Base-by-base conservation (phyloP, 2,888 invertebrate genomes). In the Habrosyne pyritoides region DNA sequence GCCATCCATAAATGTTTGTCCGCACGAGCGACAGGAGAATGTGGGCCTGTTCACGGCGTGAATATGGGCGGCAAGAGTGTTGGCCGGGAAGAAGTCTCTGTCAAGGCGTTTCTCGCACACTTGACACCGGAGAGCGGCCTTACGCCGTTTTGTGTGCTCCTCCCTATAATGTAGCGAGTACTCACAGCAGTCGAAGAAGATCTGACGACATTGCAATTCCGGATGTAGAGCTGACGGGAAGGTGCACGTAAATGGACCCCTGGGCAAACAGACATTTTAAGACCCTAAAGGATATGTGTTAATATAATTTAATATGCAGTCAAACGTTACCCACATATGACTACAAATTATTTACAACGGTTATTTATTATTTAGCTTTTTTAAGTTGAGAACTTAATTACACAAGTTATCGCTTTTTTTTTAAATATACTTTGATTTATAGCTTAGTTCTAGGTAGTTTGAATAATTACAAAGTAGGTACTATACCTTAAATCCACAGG, bases 91-190 rank as follows among this genome's bases (percentile, higher is more conserved):
- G 54, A 81, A 65, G 53, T 89, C 86, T 21, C 79, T 75, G 58
- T 93, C 91, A 42, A 93, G 79, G 1, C 85, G 80, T 67, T 90
- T 89, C 68, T 93, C 93, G 67, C 93, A 93, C 3, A 93, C 91
- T 77, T 93, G 93, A 62, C 93, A 93, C 2, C 93, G 84, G 5
- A 92, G 69, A 0, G 90, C 88, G 0, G 91, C 86, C 65, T 92
- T 92, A 2, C 91, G 83, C 33, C 92, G 73, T 63, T 91, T 93
- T 8, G 93, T 91, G 63, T 93, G 93, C 53, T 91, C 89, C 55
- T 91, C 89, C 46, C 91, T 81, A 60, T 91, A 91, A 58, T 93
- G 93, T 3, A 87, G 65, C 2, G 93, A 93, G 60, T 91, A 93
- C 61, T 91, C 89, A 68, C 93, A 93, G 68, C 93, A 93, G 62